Evolutionary conservation across 1,140 invertebrate species (phyloP), one percentile per base, ranked within the genome.

Genomic region (Ericerus pela): DNA sequence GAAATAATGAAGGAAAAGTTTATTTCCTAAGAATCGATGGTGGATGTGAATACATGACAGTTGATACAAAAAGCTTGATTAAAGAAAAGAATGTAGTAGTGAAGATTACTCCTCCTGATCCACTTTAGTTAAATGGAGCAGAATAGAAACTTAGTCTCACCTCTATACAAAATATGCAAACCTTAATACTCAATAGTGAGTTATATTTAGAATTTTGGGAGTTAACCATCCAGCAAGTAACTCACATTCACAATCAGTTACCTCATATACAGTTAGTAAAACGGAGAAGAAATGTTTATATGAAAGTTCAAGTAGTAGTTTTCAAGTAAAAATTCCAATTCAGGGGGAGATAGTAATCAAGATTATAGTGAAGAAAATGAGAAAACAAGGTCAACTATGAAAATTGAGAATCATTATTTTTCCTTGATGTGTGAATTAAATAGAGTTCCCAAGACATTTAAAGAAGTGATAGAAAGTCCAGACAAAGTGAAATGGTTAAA

Each of bases 11-110:
- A 4, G 6, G 4, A 41, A 41, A 41, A 41, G 37, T 41, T 8
- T 6, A 41, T 41, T 41, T 41, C 20, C 37, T 41, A 4, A 6
- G 37, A 10, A 41, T 41, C 41, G 71, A 73, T 51, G 73, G 73
- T 62, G 72, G 70, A 2, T 62, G 24, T 12, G 71, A 73, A 60
- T 72, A 69, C 60, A 26, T 62, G 0, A 70, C 64, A 51, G 58
- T 59, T 14, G 54, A 62, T 0, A 67, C 72, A 54, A 58, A 65
- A 29, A 28, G 57, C 3, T 70, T 60, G 26, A 56, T 70, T 2
- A 61, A 58, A n/a, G 58, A 59, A 5, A 26, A 51, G 11, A 66
- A 69, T 2, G 71, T 73, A 5, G 22, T 22, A 6, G 64, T 63
- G 41, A 58, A 68, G 37, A 52, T 57, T 24, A 66, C 67, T 8